phyloP scores from a whole-genome alignment of 2,888 invertebrate genomes.

The Hermaeophaga mercurialis region DNA sequence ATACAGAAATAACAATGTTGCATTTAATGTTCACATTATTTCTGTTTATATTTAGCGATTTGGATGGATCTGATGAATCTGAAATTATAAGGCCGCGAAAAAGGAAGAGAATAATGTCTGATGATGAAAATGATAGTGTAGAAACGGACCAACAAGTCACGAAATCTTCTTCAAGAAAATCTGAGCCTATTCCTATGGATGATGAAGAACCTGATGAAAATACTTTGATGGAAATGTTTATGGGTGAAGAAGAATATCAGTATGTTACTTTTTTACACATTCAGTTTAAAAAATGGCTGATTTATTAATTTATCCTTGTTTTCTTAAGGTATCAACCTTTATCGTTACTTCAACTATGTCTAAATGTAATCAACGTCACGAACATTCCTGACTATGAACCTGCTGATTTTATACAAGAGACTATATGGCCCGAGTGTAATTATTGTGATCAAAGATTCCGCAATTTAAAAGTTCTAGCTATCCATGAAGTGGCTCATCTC shows the following conservation, averaged over 20 bases:
- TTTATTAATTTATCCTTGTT: not conserved
- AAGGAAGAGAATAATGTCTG: slow-evolving; percentile 24
- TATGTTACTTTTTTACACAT: slow-evolving; percentile 30
- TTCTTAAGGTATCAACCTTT: slow-evolving; percentile 49
- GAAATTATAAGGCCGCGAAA: slow-evolving; percentile 26
- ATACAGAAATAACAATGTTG: no score
- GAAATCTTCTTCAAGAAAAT: slow-evolving; percentile 7
- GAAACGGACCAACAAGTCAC: not conserved
- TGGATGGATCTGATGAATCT: slow-evolving; percentile 41
- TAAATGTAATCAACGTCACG: slow-evolving; percentile 51
- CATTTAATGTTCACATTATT: no score
- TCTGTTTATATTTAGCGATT: slow-evolving; percentile 41
- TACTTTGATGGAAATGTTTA: slow-evolving; percentile 31
- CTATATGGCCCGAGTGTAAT: slow-evolving; percentile 47
- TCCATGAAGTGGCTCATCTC: slow-evolving; percentile 53
- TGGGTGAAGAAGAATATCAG: slow-evolving; percentile 41
- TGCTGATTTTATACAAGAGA: slow-evolving; percentile 36
- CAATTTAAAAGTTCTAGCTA: slow-evolving; percentile 48
- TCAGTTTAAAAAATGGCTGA: not conserved
- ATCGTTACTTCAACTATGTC: slow-evolving; percentile 46
- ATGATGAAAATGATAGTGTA: slow-evolving; percentile 27
- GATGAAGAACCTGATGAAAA: slow-evolving; percentile 24
- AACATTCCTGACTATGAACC: slow-evolving; percentile 48
- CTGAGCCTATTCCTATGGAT: slow-evolving; percentile 4
- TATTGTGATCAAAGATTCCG: slow-evolving; percentile 50